A percentile compares a stretch with the other conserved stretches of the same genome.
These are phyloP conservation scores for Andrena haemorrhoa DNA, from an alignment of 2,888 invertebrate species.

Conservation along the genomic window DNA sequence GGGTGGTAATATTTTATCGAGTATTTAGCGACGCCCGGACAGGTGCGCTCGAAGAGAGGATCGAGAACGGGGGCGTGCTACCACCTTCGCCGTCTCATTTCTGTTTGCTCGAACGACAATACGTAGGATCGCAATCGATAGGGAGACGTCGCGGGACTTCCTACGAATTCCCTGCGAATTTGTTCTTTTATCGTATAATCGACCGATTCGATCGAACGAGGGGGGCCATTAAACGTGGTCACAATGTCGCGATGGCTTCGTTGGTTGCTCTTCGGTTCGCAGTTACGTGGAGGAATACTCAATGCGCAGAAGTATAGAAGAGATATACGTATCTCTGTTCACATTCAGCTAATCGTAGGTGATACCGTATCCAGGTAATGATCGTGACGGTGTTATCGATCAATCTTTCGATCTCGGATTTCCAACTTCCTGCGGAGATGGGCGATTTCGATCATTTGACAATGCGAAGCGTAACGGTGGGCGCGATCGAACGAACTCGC, in stretches of 20 bases:
- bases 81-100: constrained; percentile 30
- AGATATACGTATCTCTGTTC: neutral
- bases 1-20: constrained; percentile 68
- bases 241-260: too few relatives aligned
- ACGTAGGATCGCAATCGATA: constrained; percentile 39
- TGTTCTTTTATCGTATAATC: neutral
- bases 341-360: too few relatives aligned
- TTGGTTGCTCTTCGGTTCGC: too few relatives aligned
- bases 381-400: neutral
- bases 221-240: neutral
- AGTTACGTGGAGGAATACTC: too few relatives aligned
- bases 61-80: neutral
- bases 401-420: neutral
- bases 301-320: too few relatives aligned
- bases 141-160: neutral
- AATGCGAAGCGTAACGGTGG: neutral
- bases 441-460: neutral
- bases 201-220: neutral
- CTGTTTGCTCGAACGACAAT: constrained; percentile 57
- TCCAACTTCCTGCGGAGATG: neutral
- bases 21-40: constrained; percentile 32
- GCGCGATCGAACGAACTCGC: constrained; percentile 1
- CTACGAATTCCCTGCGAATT: neutral
- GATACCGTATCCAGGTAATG: too few relatives aligned
- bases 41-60: neutral